Evolutionary conservation across 2,113 vertebrate genomes (phyloP).

Genomic region (Lagopus leucura): DNA sequence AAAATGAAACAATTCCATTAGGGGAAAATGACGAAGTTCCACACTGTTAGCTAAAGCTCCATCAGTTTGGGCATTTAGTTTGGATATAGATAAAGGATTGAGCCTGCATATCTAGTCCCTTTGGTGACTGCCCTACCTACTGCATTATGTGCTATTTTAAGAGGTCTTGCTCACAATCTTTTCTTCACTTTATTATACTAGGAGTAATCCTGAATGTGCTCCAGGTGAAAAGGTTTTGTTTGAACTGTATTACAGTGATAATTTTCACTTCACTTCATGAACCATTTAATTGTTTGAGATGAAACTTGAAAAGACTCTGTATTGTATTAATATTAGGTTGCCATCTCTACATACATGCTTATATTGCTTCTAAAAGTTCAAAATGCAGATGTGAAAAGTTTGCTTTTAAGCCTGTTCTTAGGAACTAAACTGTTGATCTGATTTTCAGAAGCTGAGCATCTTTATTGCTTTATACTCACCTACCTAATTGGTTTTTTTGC

Average conservation of each 20-base stretch:
- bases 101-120: neutral
- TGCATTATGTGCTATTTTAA: neutral
- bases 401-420: conserved; percentile 1
- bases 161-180: conserved; percentile 12
- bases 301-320: conserved; percentile 16
- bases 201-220: neutral
- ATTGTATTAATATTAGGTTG: conserved; percentile 11
- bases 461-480: neutral
- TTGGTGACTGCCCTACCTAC: neutral
- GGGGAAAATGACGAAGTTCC: neutral
- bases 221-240: conserved; percentile 40
- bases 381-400: neutral
- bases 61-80: neutral
- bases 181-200: neutral
- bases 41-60: neutral
- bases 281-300: neutral
- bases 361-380: neutral
- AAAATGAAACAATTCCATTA: neutral
- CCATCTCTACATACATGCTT: neutral
- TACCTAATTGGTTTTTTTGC: neutral
- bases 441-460: neutral
- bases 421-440: neutral
- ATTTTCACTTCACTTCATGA: conserved; percentile 34
- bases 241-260: conserved; percentile 19
- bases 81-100: neutral